Conservation (phyloP, 2,888 invertebrate species). For the Ferrisia virgata region DNA sequence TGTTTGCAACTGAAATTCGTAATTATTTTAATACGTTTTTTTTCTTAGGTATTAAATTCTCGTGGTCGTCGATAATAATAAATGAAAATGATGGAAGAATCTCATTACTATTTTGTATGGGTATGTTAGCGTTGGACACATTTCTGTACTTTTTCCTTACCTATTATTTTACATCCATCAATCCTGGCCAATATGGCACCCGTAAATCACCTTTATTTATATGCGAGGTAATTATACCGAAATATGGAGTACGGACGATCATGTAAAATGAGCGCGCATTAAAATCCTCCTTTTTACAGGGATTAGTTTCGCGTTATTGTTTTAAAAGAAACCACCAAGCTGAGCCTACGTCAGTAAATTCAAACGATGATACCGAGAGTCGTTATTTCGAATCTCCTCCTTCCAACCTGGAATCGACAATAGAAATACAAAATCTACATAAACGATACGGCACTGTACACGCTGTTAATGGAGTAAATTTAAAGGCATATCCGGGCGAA, state of each 20-base stretch:
- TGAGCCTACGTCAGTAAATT: too few species aligned
- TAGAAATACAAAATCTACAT: constrained; percentile 52
- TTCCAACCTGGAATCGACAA: constrained; percentile 52
- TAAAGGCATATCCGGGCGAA: constrained; percentile 77
- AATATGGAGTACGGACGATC: too few species aligned
- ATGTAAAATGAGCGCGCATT: too few species aligned
- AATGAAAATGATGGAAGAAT: neutral
- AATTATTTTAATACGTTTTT: neutral
- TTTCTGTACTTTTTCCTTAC: neutral
- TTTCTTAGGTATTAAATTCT: neutral
- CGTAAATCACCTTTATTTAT: constrained; percentile 28
- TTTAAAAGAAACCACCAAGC: too few species aligned
- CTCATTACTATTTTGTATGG: neutral
- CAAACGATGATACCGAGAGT: neutral
- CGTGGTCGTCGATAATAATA: neutral
- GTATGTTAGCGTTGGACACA: constrained; percentile 26
- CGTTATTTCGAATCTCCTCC: constrained; percentile 46
- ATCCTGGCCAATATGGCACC: constrained; percentile 31
- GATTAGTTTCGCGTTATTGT: neutral
- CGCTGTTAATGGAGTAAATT: constrained; percentile 67
- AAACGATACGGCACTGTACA: constrained; percentile 50
- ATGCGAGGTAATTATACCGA: constrained; percentile 12
- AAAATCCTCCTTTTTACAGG: neutral
- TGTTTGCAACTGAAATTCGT: neutral
- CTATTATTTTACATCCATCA: neutral